Conservation (phyloP, 2,888 invertebrate species). For the Arge pagana region DNA sequence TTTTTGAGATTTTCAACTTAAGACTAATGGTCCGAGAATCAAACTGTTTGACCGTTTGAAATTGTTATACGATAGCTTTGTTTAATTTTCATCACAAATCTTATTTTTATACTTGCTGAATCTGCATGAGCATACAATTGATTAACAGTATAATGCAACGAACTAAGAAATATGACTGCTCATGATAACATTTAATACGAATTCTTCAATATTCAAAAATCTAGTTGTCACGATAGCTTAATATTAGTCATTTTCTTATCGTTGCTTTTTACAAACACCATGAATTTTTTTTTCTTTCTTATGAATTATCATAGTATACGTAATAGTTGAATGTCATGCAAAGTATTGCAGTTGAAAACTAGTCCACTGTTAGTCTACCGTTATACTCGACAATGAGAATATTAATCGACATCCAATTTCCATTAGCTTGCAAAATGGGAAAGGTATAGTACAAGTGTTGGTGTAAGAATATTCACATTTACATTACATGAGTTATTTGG, state of each 20-base stretch:
- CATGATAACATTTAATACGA: too few species aligned
- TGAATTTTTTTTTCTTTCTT: constrained; percentile 2
- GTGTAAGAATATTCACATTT: constrained; percentile 23
- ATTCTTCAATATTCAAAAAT: too few species aligned
- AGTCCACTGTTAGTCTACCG: constrained; percentile 1
- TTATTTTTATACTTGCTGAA: background rate
- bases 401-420: constrained; percentile 49
- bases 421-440: constrained; percentile 56
- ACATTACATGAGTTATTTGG: constrained; percentile 2
- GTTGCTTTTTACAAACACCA: constrained; percentile 3
- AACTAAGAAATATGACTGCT: constrained; percentile 8
- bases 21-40: constrained; percentile 7
- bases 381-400: constrained; percentile 29
- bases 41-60: background rate
- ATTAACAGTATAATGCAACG: constrained; percentile 1
- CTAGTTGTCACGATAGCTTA: too few species aligned
- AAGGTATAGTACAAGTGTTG: constrained; percentile 52
- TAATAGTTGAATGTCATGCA: constrained; percentile 11
- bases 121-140: constrained; percentile 9
- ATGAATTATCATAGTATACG: background rate
- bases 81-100: constrained; percentile 5
- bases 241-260: constrained; percentile 4
- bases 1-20: background rate
- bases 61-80: constrained; percentile 5
- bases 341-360: constrained; percentile 5